Evolutionary conservation across 2,888 invertebrate species (phyloP).

Genomic region (Nemotelus nigrinus): DNA sequence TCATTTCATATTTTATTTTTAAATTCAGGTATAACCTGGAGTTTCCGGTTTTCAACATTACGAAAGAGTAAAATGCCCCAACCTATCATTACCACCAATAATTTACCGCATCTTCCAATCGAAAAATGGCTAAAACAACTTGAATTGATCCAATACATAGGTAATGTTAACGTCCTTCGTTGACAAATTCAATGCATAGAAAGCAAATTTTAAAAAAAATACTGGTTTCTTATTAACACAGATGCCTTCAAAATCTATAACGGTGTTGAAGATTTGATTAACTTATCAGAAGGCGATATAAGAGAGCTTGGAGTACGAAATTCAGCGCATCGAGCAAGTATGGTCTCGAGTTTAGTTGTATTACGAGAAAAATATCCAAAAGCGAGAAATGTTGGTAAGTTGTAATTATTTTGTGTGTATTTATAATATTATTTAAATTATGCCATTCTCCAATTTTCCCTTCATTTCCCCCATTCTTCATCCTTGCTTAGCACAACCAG

Average conservation of each 20-base stretch:
- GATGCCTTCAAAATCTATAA: conserved; percentile 65
- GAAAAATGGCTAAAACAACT: conserved; percentile 71
- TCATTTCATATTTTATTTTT: too few relatives aligned
- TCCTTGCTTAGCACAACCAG: too few relatives aligned
- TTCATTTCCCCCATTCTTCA: too few relatives aligned
- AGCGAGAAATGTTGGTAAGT: conserved; percentile 60
- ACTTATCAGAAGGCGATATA: conserved; percentile 69
- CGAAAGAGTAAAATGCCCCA: conserved; percentile 59
- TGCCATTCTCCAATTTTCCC: too few relatives aligned
- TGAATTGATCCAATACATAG: conserved; percentile 69
- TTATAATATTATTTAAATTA: too few relatives aligned
- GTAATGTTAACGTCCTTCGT: conserved; percentile 52
- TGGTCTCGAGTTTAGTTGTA: conserved; percentile 72
- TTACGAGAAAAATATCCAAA: conserved; percentile 71
- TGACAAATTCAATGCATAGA: conserved; percentile 52
- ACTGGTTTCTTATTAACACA: neutral
- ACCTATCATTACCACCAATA: conserved; percentile 47
- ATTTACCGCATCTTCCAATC: conserved; percentile 67
- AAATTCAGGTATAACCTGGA: conserved; percentile 65
- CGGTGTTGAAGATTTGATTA: conserved; percentile 71
- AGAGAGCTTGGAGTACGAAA: conserved; percentile 71
- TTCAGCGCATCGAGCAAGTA: conserved; percentile 71
- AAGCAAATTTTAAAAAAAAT: neutral
- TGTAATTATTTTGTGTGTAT: neutral
- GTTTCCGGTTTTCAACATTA: conserved; percentile 64